Evolutionary conservation across 2,888 invertebrate species (phyloP), one percentile per base, ranked within the genome.

Genomic region (Nebria salina): DNA sequence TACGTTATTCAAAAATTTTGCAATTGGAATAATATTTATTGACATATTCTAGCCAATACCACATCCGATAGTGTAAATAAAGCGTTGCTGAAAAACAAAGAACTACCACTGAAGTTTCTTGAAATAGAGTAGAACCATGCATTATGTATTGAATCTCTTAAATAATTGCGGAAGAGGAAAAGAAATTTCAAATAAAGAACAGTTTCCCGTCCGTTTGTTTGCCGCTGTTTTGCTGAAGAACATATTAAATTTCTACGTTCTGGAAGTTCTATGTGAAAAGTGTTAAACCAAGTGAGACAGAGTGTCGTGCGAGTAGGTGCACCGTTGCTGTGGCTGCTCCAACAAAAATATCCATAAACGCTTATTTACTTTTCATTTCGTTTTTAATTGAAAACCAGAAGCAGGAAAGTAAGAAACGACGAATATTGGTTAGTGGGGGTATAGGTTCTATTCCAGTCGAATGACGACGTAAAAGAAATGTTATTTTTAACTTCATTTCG

Each of bases 301-400:
- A 70, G 26, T 1, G 13, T 11, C 13, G 66, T 4, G 15, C 66
- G 34, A 34, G 25, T 66, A 9, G 25, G 9, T 7, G 26, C 25
- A 70, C 25, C 5, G 70, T 11, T 15, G 8, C 13, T 54, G 7
- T 70, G 73, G 73, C 41, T 26, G 9, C 2, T n/a, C 66, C 65
- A 15, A 73, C 70, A 66, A 75, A 79, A 75, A 79, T 75, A 79
- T 79, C 68, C 74, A 79, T 75, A 72, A 74, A 25, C 43, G 54
- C 13, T 20, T 79, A 79, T 79, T 79, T 79, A 79, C 79, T 79
- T 79, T 79, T 79, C 79, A 79, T 79, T 79, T 72, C 74, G 25
- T 68, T 74, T 79, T 75, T 74, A 79, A 79, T 79, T 79, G 79
- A 75, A 79, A 79, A 75, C 68, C 43, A 66, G 65, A 43, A 75